A percentile compares a stretch with the other conserved stretches of the same genome.
Conservation (phyloP, 2,797 vertebrate species). For the Pogonophryne albipinna region DNA sequence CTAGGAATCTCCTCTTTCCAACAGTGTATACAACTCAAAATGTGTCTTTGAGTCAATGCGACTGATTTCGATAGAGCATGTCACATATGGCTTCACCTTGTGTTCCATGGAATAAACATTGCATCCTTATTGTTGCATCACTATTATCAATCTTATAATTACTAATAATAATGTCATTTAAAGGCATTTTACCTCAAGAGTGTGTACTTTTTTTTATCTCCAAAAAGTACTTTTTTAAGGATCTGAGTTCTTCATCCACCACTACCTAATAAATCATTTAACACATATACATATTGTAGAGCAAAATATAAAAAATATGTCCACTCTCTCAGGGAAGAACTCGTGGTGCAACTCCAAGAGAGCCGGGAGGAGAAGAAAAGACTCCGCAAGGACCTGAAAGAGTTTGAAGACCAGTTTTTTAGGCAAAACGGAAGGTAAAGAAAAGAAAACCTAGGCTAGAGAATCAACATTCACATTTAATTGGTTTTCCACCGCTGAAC, state of each 20-base stretch:
- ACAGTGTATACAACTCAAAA: too few relatives aligned
- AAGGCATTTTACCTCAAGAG: background rate
- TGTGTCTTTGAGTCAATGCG: too few relatives aligned
- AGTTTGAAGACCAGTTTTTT: conserved; percentile 98
- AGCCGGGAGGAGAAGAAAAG: conserved; percentile 96
- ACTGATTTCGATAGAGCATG: too few relatives aligned
- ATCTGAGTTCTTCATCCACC: background rate
- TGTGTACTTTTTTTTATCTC: background rate
- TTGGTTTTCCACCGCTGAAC: conserved; percentile 5
- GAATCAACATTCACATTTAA: background rate
- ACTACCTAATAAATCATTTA: background rate
- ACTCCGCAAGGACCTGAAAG: conserved; percentile 94
- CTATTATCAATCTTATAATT: background rate
- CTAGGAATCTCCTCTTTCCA: too few relatives aligned
- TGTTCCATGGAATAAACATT: background rate
- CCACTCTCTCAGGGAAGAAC: conserved; percentile 88
- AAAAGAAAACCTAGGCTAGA: background rate
- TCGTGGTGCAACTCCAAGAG: conserved; percentile 96
- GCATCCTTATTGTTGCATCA: background rate
- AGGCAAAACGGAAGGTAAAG: conserved; percentile 95
- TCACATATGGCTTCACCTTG: too few relatives aligned
- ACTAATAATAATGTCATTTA: background rate
- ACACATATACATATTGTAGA: background rate
- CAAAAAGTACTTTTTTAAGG: background rate
- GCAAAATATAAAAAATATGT: conserved; percentile 11